Evolutionary conservation across 2,888 invertebrate species (phyloP).

Genomic region (Elysia crispata): DNA sequence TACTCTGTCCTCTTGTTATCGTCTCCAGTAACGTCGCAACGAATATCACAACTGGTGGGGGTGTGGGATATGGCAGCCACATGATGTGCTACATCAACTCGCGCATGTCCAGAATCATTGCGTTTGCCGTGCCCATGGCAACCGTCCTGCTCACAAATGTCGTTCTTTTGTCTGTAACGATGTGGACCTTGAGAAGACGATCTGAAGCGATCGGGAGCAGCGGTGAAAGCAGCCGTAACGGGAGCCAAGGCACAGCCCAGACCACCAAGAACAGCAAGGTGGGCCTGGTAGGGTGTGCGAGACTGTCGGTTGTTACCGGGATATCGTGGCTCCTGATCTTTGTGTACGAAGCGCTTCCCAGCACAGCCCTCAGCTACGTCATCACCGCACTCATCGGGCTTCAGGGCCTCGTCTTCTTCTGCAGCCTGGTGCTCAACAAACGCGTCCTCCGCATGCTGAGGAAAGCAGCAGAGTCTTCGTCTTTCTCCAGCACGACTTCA

Average conservation of each 20-base stretch:
- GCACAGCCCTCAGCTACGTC: slow-evolving; percentile 53
- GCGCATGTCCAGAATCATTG: slow-evolving; percentile 36
- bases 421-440: slow-evolving; percentile 56
- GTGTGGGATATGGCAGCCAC: slow-evolving; percentile 52
- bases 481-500: neutral
- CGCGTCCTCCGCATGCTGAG: slow-evolving; percentile 49
- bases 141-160: slow-evolving; percentile 57
- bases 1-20: neutral
- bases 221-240: too few relatives aligned
- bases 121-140: slow-evolving; percentile 57
- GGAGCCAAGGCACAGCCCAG: too few relatives aligned
- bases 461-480: slow-evolving; percentile 13
- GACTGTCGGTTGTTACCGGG: slow-evolving; percentile 60
- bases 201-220: neutral
- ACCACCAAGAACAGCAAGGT: neutral
- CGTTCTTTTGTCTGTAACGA: slow-evolving; percentile 54
- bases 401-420: slow-evolving; percentile 61
- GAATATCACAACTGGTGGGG: neutral
- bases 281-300: slow-evolving; percentile 52
- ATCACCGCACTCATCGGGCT: slow-evolving; percentile 55
- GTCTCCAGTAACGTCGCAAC: neutral
- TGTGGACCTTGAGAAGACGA: slow-evolving; percentile 47
- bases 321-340: slow-evolving; percentile 60
- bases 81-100: slow-evolving; percentile 49
- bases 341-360: slow-evolving; percentile 52